Base-by-base conservation (phyloP, 2,888 invertebrate genomes). In the Ariolimax columbianus region DNA sequence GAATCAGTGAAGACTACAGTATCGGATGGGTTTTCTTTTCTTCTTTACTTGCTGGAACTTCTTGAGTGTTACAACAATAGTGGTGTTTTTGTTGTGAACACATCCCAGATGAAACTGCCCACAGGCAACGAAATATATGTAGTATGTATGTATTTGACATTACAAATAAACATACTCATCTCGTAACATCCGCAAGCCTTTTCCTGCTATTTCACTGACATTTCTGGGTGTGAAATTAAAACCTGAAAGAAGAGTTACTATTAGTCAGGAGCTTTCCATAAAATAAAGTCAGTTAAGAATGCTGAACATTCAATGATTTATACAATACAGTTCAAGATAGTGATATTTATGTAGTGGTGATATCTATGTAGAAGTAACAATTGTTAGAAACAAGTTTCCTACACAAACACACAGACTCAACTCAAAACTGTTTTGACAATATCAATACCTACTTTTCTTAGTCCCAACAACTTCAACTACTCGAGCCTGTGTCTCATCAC, bases 401-500 rank as follows among this genome's bases (percentile, higher is more conserved):
- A n/a, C n/a, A n/a, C n/a, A n/a, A n/a, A n/a, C n/a, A n/a, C n/a
- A n/a, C n/a, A n/a, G n/a, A n/a, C n/a, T n/a, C n/a, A n/a, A 55
- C 17, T 55, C 17, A 55, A 55, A 55, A 17, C 3, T 55, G 55
- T 23, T 55, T 14, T 55, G 47, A 23, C 23, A 63, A 63, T 9
- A n/a, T n/a, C 6, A 19, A 4, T 36, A 26, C 85, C 36, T 84
- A 92, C 93, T 91, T 91, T 86, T 90, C 87, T 88, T 89, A 14
- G 85, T 77, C 66, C 92, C 93, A 86, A 89, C 82, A 40, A 90
- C 86, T 66, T 89, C 89, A 23, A 92, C 88, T 51, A 88, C 78
- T 40, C 66, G 85, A 3, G 93, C 91, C 63, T 89, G 72, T 19
- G 89, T 88, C 84, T 93, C 92, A 85, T 92, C 91, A 43, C 93